Base-by-base conservation (phyloP, 2,113 vertebrate genomes). In the Dolichallabes microphthalmus region DNA sequence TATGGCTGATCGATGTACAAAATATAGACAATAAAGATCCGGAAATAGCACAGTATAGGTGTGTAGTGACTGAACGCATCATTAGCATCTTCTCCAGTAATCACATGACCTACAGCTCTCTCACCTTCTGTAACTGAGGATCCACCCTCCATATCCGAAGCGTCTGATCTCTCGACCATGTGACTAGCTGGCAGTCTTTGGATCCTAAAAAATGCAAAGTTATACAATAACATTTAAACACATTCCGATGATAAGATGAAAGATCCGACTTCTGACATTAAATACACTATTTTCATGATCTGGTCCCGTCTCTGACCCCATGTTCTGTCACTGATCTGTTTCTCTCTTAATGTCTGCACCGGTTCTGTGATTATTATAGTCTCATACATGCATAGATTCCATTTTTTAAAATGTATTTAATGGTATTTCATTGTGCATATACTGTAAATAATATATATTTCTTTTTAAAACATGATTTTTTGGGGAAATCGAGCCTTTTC, bases 151-250 rank as follows among this genome's bases (percentile, higher is more conserved):
- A 99, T 92, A 99, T 97, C 88, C 98, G 95, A 88, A 99, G 91
- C 0, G 97, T 99, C 95, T 99, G 98, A 82, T 99, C 98, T 55
- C 98, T 96, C 66, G 98, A 99, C 98, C 96, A 99, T 0, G 98
- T 99, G 58, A 99, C 97, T 91, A 99, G 93, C 88, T 98, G 98
- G 91, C 95, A 98, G 86, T 99, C 97, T 85, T 98, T 98, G 0
- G 96, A 96, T 11, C 97, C 98, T 99, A 84, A 88, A 90, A 74
- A 45, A 73, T 88, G 11, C 2, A 64, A 75, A 12, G 10, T 50
- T n/a, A n/a, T 19, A 15, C 15, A 50, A 73, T 3, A 25, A 25
- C 35, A 25, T 50, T 39, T n/a, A 74, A 52, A 75, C 22, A 63
- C 32, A 39, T 22, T 2, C 57, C 22, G 17, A 12, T 35, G 3